Evolutionary conservation across 2,113 vertebrate species (phyloP), one percentile per base, ranked within the genome.

Genomic region (Meriones unguiculatus): DNA sequence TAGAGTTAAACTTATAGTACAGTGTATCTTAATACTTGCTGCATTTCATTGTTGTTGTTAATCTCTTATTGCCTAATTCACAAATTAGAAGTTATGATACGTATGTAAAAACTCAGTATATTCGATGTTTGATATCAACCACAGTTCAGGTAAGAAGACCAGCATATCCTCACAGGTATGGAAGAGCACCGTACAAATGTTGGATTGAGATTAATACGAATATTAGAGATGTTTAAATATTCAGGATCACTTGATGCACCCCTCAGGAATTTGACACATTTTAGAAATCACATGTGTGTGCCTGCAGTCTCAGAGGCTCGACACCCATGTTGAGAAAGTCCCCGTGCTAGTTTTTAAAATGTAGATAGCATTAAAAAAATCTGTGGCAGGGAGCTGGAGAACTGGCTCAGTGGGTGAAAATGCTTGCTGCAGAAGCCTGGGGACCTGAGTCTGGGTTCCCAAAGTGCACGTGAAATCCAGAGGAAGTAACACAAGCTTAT

Each of bases 281-380:
- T 97, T 70, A 94, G 72, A 84, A 94, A 94, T 75, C n/a, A 91
- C 38, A 85, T 46, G 15, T 11, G 4, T 52, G 82, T 90, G 87
- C 91, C 69, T 95, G 32, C 54, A 11, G 30, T 73, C 64, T 81
- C 69, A 69, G 91, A 96, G 46, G 22, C 54, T 81, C 70, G 30
- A 59, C n/a, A 14, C 84, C 54, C 46, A 67, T 13, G 30, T 54
- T 76, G 64, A 75, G 13, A 85, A 85, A 92, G 22, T 75, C 82
- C 82, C 50, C 28, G 94, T 59, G 46, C 38, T 86, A 30, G 17
- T 12, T 57, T 28, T 72, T 8, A 52, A 95, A 82, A 92, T 65
- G 18, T 32, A 46, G 90, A 35, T 35, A 84, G 28, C 50, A 87
- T 73, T 88, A 73, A 78, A 76, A 32, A 82, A 32, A n/a, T 54